Percentiles rank a stretch among this genome's conserved stretches.
Conservation (phyloP, 2,113 vertebrate species). For the Eolophus roseicapilla region DNA sequence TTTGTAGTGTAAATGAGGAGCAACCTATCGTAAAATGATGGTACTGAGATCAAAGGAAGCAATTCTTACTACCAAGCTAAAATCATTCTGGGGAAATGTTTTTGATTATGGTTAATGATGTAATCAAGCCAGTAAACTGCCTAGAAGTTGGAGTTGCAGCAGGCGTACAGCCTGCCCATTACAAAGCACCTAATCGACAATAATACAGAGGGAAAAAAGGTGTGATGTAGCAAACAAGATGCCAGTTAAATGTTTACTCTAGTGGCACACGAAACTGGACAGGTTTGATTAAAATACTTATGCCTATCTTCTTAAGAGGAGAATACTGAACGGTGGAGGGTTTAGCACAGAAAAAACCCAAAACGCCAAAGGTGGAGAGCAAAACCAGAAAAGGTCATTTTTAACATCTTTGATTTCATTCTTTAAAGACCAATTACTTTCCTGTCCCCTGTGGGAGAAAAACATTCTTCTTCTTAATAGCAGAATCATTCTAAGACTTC, state of each 20-base stretch:
- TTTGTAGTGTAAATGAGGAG: slow-evolving; percentile 83
- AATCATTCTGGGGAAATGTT: slow-evolving; percentile 79
- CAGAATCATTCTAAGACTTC: slow-evolving; percentile 82
- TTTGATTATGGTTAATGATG: slow-evolving; percentile 84
- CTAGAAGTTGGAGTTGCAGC: slow-evolving; percentile 71
- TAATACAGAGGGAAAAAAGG: slow-evolving; percentile 47
- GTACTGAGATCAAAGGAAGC: slow-evolving; percentile 79
- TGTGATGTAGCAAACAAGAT: slow-evolving; percentile 49
- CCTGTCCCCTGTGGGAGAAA: slow-evolving; percentile 75
- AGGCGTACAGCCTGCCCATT: slow-evolving; percentile 61
- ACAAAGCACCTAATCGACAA: slow-evolving; percentile 45
- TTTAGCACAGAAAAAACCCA: slow-evolving; percentile 11
- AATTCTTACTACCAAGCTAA: slow-evolving; percentile 77
- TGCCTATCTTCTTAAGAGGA: slow-evolving; percentile 46
- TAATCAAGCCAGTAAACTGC: slow-evolving; percentile 79
- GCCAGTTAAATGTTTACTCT: slow-evolving; percentile 71
- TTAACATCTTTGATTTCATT: slow-evolving; percentile 79
- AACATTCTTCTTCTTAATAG: slow-evolving; percentile 79
- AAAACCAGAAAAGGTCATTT: slow-evolving; percentile 70
- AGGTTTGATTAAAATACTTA: slow-evolving; percentile 69
- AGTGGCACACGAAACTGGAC: slow-evolving; percentile 33
- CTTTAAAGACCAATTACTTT: slow-evolving; percentile 84
- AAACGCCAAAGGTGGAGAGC: slow-evolving; percentile 40
- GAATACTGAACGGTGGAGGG: not conserved
- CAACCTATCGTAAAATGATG: slow-evolving; percentile 77